Conservation (phyloP, 2,888 invertebrate genomes). For the Latrodectus hesperus region DNA sequence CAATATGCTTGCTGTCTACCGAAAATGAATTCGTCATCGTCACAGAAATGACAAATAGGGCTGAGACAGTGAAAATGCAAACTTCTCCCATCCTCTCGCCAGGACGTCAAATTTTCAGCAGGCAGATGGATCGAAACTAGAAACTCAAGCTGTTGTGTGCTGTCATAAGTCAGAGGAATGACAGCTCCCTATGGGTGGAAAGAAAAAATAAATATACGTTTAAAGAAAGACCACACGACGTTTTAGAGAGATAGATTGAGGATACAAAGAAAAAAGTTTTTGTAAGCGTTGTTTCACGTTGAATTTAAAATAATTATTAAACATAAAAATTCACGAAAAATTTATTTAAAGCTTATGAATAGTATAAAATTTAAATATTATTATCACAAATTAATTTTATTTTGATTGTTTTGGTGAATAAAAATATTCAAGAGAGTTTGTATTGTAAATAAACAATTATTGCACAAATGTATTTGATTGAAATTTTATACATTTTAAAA, state of each 20-base stretch:
- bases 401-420: too few species aligned
- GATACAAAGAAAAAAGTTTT: not conserved
- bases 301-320: not conserved
- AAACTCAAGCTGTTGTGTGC: slow-evolving; percentile 9
- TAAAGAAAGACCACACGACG: not conserved
- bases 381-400: too few species aligned
- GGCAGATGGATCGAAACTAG: slow-evolving; percentile 31
- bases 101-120: not conserved
- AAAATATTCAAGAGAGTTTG: too few species aligned
- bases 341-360: too few species aligned
- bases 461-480: too few species aligned
- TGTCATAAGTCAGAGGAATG: not conserved
- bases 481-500: too few species aligned
- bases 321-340: too few species aligned
- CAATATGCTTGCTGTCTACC: slow-evolving; percentile 4
- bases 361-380: too few species aligned
- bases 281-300: not conserved
- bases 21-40: slow-evolving; percentile 45
- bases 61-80: slow-evolving; percentile 2
- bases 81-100: not conserved
- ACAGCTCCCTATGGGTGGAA: not conserved
- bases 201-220: not conserved
- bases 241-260: not conserved
- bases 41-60: slow-evolving; percentile 32
- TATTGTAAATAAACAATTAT: too few species aligned